Conservation (phyloP, 2,113 vertebrate genomes). For the Limanda limanda region DNA sequence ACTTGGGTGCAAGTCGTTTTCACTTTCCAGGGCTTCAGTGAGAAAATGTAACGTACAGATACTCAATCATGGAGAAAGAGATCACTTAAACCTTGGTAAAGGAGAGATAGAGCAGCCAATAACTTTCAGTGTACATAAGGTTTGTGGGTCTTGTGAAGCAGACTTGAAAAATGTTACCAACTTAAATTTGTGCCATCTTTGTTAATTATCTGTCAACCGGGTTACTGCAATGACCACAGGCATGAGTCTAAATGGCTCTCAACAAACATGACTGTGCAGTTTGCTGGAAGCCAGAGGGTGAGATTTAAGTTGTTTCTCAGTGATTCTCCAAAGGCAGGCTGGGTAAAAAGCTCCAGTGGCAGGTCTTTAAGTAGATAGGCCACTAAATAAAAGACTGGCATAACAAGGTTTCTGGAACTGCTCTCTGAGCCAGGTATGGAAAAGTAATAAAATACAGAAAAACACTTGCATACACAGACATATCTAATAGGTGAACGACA, state of each 20-base stretch:
- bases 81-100: not conserved
- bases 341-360: slow-evolving; percentile 61
- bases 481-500: slow-evolving; percentile 27
- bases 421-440: slow-evolving; percentile 22
- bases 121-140: not conserved
- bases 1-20: too few species aligned
- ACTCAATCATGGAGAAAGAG: not conserved
- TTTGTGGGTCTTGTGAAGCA: not conserved
- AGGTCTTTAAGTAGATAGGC: slow-evolving; percentile 68
- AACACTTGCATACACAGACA: not conserved
- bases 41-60: too few species aligned
- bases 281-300: slow-evolving; percentile 48
- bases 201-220: not conserved
- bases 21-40: too few species aligned
- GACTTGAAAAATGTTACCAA: not conserved
- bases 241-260: slow-evolving; percentile 47
- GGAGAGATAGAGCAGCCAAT: too few species aligned
- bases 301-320: slow-evolving; percentile 68
- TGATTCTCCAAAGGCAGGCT: slow-evolving; percentile 54
- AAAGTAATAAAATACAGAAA: slow-evolving; percentile 33
- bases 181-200: not conserved
- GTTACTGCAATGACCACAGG: too few species aligned
- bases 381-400: slow-evolving; percentile 64
- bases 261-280: slow-evolving; percentile 48
- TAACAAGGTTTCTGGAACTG: slow-evolving; percentile 57